Evolutionary conservation across 2,113 vertebrate genomes (phyloP), one percentile per base, ranked within the genome.

Genomic region (Chloropsis cyanopogon): DNA sequence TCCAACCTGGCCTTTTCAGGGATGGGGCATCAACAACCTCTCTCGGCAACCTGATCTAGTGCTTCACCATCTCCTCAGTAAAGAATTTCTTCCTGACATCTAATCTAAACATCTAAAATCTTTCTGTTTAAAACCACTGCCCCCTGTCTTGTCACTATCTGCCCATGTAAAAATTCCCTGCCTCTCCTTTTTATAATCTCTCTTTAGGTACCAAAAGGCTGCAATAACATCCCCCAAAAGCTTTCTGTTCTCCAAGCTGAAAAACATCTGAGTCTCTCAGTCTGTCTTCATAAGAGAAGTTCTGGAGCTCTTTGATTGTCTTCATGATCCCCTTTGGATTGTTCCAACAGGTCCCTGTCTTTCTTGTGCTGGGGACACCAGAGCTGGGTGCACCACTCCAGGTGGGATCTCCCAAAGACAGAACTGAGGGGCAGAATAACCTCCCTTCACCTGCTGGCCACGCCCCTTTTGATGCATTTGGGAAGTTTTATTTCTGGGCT

Each of bases 271-370:
- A 15, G 6, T 63, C 13, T 63, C 49, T 63, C 41, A 39, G n/a
- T 4, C 29, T 47, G 10, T 24, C 41, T 25, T 56, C 0, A 0
- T 18, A 41, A 14, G 12, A 53, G 10, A 61, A 15, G 3, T 63
- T 56, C 65, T 14, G 16, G 28, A 70, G n/a, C 4, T 20, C 19
- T 79, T 39, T 21, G 24, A 14, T 41, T 28, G 13, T 54, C 15
- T 41, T 47, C 1, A 1, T 47, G 10, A 39, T 13, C 3, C 39
- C 10, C 16, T 47, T 26, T 54, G 24, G 12, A 18, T 21, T 24
- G 16, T 15, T 70, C 29, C 41, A 13, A 29, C 10, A 63, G 10
- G 12, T 41, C 8, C 19, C 10, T n/a, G 5, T 52, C 54, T 60
- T 60, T 39, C 46, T n/a, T 39, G 25, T 17, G 7, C 44, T 31